Evolutionary conservation across 2,888 invertebrate species (phyloP), one percentile per base, ranked within the genome.

Genomic region (Drosophila merina): DNA sequence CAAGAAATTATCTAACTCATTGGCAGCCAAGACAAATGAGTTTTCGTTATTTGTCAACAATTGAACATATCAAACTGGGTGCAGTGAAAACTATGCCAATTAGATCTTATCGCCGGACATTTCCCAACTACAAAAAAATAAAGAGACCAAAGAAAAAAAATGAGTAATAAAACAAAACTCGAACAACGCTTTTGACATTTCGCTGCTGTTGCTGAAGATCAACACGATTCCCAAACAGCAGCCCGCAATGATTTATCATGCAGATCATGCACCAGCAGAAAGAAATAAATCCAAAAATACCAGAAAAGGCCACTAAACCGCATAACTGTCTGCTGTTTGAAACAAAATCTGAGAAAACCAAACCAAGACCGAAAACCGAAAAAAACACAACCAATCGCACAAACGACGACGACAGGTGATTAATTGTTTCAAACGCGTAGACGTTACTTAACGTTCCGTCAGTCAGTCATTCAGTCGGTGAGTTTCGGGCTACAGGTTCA

Each of bases 371-470:
- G 20, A 6, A 77, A 60, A 52, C 75, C 80, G 66, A 80, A 50
- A 10, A 31, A 45, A 36, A 51, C 56, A 48, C 36, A 44, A 57
- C 71, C 72, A 64, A 74, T 73, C 52, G 63, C 54, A 49, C 66
- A 55, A 36, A 56, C 45, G 67, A 67, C 74, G 80, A 87, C 88
- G 88, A 89, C 88, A 89, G 88, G 88, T 88, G 88, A 88, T 88
- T 88, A 88, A 88, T 88, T 88, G 88, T 88, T 79, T 66, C 74
- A 75, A 75, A 64, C 70, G 81, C 75, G 75, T 82, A 77, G 86
- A 84, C 78, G 89, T 89, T 89, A 88, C 88, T 86, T 84, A 86
- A 86, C 88, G 81, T 79, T 76, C 76, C 60, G 77, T 62, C 63
- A 60, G 52, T 59, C 77, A 59, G 59, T 52, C 56, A 33, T 56